phyloP scores from a whole-genome alignment of 1,140 invertebrate species.

The Heliconius himera region DNA sequence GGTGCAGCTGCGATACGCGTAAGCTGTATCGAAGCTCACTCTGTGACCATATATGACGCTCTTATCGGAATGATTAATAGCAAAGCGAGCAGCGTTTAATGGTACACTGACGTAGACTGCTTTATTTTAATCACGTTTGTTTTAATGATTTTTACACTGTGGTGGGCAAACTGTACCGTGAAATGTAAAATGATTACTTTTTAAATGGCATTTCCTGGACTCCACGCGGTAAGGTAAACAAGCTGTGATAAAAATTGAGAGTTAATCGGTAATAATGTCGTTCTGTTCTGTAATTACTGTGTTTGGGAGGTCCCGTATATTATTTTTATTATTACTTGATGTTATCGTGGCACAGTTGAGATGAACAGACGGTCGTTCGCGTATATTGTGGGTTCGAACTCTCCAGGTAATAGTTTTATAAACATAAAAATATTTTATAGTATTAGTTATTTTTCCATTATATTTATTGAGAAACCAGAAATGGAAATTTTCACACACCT shows the following conservation, averaged over 20 bases:
- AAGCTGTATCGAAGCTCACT: conserved; percentile 7
- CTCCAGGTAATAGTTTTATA: no score
- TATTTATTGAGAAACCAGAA: neutral
- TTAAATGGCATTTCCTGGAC: conserved; percentile 10
- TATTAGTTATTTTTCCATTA: neutral
- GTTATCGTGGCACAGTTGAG: neutral
- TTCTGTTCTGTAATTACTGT: neutral
- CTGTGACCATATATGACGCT: conserved; percentile 27
- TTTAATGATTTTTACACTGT: conserved; percentile 31
- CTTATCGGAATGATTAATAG: conserved; percentile 32
- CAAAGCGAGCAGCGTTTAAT: conserved; percentile 16
- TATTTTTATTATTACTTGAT: neutral
- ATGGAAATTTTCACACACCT: neutral
- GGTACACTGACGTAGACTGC: conserved; percentile 30
- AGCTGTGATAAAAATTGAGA: conserved; percentile 3
- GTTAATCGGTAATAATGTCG: neutral
- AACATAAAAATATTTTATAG: no score
- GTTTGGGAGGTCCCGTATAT: neutral
- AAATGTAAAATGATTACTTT: conserved; percentile 5
- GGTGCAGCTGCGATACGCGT: neutral
- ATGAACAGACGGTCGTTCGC: neutral
- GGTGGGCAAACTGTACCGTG: conserved; percentile 8
- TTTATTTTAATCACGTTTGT: conserved; percentile 27
- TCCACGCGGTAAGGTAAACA: conserved; percentile 1
- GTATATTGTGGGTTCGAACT: neutral